Evolutionary conservation across 1,140 invertebrate genomes (phyloP), one percentile per base, ranked within the genome.

Genomic region (Drosophila nannoptera): DNA sequence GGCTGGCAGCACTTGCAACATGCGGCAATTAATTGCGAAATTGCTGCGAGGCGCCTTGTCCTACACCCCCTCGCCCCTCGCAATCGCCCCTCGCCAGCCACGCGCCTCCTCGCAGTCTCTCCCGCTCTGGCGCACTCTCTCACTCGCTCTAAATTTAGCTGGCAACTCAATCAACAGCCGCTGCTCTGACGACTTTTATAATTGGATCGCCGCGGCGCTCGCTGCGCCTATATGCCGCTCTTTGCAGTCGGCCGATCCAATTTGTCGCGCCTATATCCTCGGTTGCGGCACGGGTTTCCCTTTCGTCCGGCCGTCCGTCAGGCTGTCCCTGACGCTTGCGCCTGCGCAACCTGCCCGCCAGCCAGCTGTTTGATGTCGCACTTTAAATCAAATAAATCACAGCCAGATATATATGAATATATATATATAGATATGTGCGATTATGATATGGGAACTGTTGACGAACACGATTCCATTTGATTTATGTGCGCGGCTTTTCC

Each of bases 341-440:
- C 69, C 65, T 61, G 75, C 72, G 78, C 67, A 50, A 70, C 73
- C 40, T 67, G 32, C 7, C 11, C 40, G 12, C n/a, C 40, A 35
- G 32, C 5, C 55, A 29, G 14, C 22, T 49, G 64, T 70, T 72
- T 72, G 64, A 72, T 72, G 49, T 66, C 67, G 56, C 69, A 76
- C 73, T 83, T 83, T 69, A 75, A 84, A 76, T 55, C 80, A 62
- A 50, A 83, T 83, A 84, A 83, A 83, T 83, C 78, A 84, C 6
- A 50, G 12, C 14, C 4, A 22, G 22, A 22, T 22, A 7, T 8
- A 38, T 38, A 38, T n/a, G n/a, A n/a, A n/a, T 38, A 67, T 55
- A 33, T 35, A 22, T 11, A 40, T 36, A 46, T 32, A 22, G 9
- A 49, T 59, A 22, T 14, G 36, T 49, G 4, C 46, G 48, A 29